phyloP scores from a whole-genome alignment of 1,140 invertebrate species.

The Formica exsecta region DNA sequence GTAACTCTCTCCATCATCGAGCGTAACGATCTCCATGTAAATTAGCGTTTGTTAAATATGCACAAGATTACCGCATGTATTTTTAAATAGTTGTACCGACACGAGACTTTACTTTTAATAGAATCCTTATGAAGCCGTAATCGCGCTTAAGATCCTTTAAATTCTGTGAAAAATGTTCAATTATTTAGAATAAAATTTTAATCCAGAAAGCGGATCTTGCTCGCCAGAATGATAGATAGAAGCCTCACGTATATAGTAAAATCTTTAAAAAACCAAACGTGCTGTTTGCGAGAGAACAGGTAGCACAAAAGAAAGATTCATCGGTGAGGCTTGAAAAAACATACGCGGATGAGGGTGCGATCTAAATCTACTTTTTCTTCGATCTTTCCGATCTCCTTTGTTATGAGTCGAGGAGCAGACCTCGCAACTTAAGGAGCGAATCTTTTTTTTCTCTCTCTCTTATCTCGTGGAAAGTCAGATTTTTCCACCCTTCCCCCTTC shows the following conservation, averaged over 20 bases:
- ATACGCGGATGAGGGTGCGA: conserved; percentile 7
- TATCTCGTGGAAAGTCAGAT: neutral
- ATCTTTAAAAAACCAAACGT: conserved; percentile 5
- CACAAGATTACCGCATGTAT: neutral
- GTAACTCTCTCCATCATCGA: conserved; percentile 37
- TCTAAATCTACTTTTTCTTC: conserved; percentile 26
- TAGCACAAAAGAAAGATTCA: conserved; percentile 30
- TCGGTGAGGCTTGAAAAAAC: conserved; percentile 17
- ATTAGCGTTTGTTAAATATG: conserved; percentile 37
- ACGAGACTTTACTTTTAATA: neutral
- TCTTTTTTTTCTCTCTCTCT: neutral
- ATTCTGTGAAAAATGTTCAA: conserved; percentile 4
- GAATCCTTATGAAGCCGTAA: neutral
- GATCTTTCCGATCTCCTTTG: neutral
- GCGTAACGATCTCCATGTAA: conserved; percentile 43
- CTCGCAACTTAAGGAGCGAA: conserved; percentile 13
- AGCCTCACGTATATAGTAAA: neutral
- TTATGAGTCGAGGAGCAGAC: conserved; percentile 10
- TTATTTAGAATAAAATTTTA: neutral
- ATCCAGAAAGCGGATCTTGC: neutral
- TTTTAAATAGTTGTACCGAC: neutral
- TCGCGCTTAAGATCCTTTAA: neutral
- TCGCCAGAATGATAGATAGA: neutral
- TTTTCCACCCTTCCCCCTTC: neutral
- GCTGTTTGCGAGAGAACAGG: conserved; percentile 9